Evolutionary conservation across 92 coral and sea anemone species (phyloP), one percentile per base, ranked within the genome.

Genomic region (Zoanthus gigantus): DNA sequence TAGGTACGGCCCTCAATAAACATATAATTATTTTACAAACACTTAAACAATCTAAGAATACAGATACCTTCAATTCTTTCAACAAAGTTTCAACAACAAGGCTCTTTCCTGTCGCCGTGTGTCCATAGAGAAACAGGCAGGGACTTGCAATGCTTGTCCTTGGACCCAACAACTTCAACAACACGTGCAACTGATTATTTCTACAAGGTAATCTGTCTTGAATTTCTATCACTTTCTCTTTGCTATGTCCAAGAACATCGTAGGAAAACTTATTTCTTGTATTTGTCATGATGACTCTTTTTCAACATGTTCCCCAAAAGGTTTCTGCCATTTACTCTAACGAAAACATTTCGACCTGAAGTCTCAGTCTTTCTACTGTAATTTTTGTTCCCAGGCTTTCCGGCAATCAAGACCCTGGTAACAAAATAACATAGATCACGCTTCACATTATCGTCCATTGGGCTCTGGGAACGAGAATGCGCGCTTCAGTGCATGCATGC

Each of bases 51-150:
- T 37, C 42, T 37, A 37, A 37, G 42, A 1, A 2, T 2, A 37
- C 42, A 37, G 42, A 37, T 37, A 95, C 99, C 95, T 95, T 56
- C 18, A 95, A 79, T 15, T 79, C 90, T 44, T 77, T 76, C 82
- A 97, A 61, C 90, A 97, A n/a, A n/a, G 90, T 91, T 79, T 97
- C 92, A 4, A 92, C 76, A 2, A 95, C 94, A 15, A 89, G 88
- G 12, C 92, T 93, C 82, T 97, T 97, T 60, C 97, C 99, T 2
- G 97, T 97, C 3, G 93, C 97, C 3, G 98, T 93, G 83, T 95
- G 98, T 0, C 99, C 99, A 76, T 88, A 93, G 16, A 97, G 50
- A 72, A 95, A 95, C 69, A 97, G 72, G 79, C 97, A 82, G 7
- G 96, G 92, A 54, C 94, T 92, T 0, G 94, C 72, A 37, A 75